Conservation (phyloP, 2,113 vertebrate species). For the Chloroceryle aenea region DNA sequence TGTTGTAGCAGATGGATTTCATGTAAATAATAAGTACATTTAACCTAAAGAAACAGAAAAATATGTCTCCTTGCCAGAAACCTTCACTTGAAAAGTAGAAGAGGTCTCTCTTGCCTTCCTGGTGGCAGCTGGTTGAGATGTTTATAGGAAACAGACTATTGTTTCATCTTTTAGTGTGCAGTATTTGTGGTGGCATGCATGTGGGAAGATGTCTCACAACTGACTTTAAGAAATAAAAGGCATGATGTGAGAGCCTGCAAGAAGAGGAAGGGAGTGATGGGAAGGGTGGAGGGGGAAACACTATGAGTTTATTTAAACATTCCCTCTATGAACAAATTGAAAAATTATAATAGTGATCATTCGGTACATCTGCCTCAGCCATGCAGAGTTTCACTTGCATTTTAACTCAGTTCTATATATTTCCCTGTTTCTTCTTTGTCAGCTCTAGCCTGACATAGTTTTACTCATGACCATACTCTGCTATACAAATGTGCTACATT, state of each 20-base stretch:
- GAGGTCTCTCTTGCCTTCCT: not conserved
- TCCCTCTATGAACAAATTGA: not conserved
- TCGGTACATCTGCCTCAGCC: not conserved
- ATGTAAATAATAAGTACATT: conserved; percentile 1
- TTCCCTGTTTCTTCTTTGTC: not conserved
- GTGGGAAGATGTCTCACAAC: not conserved
- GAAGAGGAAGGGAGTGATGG: not conserved
- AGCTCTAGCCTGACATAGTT: not conserved
- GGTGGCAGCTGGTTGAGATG: not conserved
- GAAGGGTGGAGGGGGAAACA: not conserved
- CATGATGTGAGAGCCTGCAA: not conserved
- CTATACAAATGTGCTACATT: not conserved
- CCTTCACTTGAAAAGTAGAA: not conserved
- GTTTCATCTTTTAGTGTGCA: not conserved
- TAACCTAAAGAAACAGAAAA: conserved; percentile 3
- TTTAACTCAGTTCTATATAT: fast-evolving
- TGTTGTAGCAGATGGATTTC: conserved; percentile 2
- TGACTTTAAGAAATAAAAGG: not conserved
- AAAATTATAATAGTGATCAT: not conserved
- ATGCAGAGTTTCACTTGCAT: not conserved
- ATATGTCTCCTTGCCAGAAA: not conserved
- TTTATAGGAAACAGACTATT: not conserved
- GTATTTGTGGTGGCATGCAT: not conserved
- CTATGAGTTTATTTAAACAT: not conserved
- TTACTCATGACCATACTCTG: not conserved